Percentiles rank a stretch among this genome's conserved stretches.
Evolutionary conservation across 2,888 invertebrate genomes (phyloP).

Genomic region (Pandemis corylana): DNA sequence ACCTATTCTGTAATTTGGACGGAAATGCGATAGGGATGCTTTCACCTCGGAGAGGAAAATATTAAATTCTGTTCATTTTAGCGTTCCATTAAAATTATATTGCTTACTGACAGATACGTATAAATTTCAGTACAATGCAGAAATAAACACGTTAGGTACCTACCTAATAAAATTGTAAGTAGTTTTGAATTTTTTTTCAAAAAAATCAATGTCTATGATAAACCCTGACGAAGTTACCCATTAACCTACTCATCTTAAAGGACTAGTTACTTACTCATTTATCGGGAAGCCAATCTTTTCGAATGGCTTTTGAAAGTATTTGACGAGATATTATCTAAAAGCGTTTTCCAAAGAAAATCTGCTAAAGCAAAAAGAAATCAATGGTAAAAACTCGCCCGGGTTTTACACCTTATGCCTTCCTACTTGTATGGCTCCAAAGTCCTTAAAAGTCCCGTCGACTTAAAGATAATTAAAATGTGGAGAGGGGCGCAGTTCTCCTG

Average conservation of each 20-base stretch:
- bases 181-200: no score
- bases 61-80: conserved; percentile 25
- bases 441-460: background rate
- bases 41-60: conserved; percentile 16
- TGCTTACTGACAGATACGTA: conserved; percentile 8
- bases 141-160: background rate
- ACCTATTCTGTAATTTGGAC: conserved; percentile 14
- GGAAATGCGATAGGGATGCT: conserved; percentile 21
- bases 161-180: background rate
- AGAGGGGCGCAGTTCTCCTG: background rate
- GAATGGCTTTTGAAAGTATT: conserved; percentile 16
- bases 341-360: conserved; percentile 10
- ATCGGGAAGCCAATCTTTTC: conserved; percentile 3
- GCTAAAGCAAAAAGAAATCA: conserved; percentile 19
- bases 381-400: conserved; percentile 16
- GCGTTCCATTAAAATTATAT: conserved; percentile 31
- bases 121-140: background rate
- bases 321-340: conserved; percentile 17
- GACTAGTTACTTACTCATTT: background rate
- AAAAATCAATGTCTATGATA: no score
- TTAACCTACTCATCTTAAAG: no score
- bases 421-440: conserved; percentile 8
- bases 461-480: conserved; percentile 5
- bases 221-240: no score
- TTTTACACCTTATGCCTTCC: background rate